phyloP scores from a whole-genome alignment of 2,113 vertebrate species.

The Bombycilla garrulus region DNA sequence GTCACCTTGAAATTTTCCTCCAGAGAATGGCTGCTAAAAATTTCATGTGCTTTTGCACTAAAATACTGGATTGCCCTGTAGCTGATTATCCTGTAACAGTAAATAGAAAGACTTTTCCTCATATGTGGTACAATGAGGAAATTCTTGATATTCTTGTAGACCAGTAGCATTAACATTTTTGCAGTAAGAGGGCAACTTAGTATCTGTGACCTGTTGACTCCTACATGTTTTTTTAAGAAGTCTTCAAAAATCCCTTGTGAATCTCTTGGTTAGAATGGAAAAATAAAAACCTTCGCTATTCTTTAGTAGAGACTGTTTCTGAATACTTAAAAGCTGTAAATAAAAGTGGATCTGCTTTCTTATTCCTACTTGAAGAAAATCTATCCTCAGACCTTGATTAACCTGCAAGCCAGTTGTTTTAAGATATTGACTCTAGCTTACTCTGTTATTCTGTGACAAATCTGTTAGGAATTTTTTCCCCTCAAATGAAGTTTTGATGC shows the following conservation, averaged over 20 bases:
- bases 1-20: constrained; percentile 64
- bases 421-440: background rate
- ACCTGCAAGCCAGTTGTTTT: background rate
- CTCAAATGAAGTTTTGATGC: background rate
- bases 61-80: constrained; percentile 43
- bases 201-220: background rate
- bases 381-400: background rate
- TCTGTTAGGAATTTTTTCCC: background rate
- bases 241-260: constrained; percentile 6
- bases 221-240: background rate
- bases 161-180: constrained; percentile 53
- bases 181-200: background rate
- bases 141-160: constrained; percentile 25
- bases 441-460: background rate
- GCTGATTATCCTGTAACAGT: constrained; percentile 31
- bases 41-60: constrained; percentile 58
- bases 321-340: constrained; percentile 16
- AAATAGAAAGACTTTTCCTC: constrained; percentile 48
- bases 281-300: background rate
- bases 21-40: constrained; percentile 66
- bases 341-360: background rate
- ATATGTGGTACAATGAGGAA: background rate
- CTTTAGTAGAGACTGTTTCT: background rate
- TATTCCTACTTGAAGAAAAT: background rate
- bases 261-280: background rate